A percentile compares a stretch with the other conserved stretches of the same genome.
Evolutionary conservation across 1,140 invertebrate genomes (phyloP).

Genomic region (Lamellibrachia luymesi): DNA sequence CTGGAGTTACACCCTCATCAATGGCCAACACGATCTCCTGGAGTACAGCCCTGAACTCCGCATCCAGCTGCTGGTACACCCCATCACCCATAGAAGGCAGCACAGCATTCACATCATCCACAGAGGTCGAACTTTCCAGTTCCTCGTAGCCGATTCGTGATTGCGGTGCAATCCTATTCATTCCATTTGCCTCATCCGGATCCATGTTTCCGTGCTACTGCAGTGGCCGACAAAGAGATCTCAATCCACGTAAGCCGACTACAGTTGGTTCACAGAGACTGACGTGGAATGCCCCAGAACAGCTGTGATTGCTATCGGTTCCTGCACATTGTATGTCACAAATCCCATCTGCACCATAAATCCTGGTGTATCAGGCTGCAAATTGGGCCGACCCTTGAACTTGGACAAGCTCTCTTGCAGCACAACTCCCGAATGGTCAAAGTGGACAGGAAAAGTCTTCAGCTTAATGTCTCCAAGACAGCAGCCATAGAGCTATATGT

Average conservation of each 20-base stretch:
- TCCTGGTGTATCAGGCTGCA: neutral
- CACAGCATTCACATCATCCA: neutral
- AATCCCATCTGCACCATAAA: no score
- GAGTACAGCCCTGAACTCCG: conserved; percentile 79
- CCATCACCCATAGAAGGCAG: neutral
- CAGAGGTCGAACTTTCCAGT: conserved; percentile 3
- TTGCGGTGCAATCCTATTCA: neutral
- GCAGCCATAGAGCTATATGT: neutral
- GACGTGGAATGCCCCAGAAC: neutral
- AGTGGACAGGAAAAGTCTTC: neutral
- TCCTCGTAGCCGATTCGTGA: conserved; percentile 12
- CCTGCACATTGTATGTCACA: no score
- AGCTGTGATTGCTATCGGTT: no score
- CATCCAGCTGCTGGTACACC: conserved; percentile 10
- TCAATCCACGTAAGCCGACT: neutral
- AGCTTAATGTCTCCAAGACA: no score
- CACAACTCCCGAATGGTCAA: neutral
- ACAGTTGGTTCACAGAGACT: neutral
- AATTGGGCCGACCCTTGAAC: neutral
- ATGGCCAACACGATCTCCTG: conserved; percentile 89
- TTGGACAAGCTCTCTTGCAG: neutral
- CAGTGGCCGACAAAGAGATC: neutral
- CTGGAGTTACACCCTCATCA: conserved; percentile 84
- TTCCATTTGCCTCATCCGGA: neutral
- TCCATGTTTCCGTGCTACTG: neutral